Base-by-base conservation (phyloP, 2,888 invertebrate species). In the Chymomyza caudatula region DNA sequence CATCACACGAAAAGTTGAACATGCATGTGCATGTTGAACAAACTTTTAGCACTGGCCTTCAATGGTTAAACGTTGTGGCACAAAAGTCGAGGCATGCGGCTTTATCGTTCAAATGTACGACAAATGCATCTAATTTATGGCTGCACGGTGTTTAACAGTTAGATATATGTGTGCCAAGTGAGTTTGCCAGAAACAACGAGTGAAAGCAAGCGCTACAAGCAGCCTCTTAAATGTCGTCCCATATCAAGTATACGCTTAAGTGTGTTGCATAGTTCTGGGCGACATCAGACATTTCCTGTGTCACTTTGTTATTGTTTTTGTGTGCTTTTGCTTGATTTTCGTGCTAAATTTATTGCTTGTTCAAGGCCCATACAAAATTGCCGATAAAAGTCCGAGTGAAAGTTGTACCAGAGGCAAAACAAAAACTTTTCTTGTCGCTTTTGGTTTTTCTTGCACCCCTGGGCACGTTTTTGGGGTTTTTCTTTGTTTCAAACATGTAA, bases 381-480 rank as follows among this genome's bases (percentile, higher is more conserved):
- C 29, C 60, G 66, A 73, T 73, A 62, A 67, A 76, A 67, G 57
- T 73, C 54, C 11, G 54, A 66, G 57, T 20, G 20, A 69, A 66
- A 71, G 68, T 75, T 69, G 17, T 17, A 13, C 11, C 43, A 19
- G 13, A 11, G 17, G 15, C 53, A 64, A 63, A 63, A 62, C 53
- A 69, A 29, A 81, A 80, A 79, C 56, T 78, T 73, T 79, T 59
- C 63, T 55, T 60, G 60, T 66, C 65, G 67, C 59, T 55, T 61
- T 65, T 59, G 51, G 43, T 59, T 60, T 73, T 65, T 61, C 72
- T 66, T 55, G 59, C 57, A 52, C 68, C 69, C 73, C 25, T 67
- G 73, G 71, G 78, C 71, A 71, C 71, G 71, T 83, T 80, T 79
- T 76, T n/a, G n/a, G n/a, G 76, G 73, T 73, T 71, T 69, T 62